These are phyloP conservation scores for Ciconia nigra DNA, from an alignment of 2,797 vertebrate species.

Conservation along the genomic window DNA sequence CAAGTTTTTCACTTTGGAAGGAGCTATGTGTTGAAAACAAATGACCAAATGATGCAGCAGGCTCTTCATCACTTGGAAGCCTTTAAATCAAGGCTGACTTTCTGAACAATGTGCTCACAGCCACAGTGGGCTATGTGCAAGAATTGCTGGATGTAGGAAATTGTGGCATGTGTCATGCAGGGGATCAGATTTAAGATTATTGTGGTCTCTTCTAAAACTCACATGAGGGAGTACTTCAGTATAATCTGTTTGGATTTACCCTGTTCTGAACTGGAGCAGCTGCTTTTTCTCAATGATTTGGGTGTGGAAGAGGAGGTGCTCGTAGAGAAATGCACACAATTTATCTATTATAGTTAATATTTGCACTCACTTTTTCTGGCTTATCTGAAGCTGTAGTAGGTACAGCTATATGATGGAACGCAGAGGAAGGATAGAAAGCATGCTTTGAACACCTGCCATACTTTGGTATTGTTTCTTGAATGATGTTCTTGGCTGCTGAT, in stretches of 20 bases:
- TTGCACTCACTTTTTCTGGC: neutral
- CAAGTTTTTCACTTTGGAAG: neutral
- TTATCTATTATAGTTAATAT: neutral
- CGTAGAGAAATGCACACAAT: accelerated
- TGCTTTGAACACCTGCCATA: neutral
- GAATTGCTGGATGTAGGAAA: neutral
- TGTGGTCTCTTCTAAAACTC: neutral
- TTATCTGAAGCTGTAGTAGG: neutral
- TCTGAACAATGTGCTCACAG: neutral
- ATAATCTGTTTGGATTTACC: conserved; percentile 13
- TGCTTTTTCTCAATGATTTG: neutral
- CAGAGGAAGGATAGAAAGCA: neutral
- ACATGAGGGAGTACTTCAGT: neutral
- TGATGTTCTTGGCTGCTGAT: neutral
- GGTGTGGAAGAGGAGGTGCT: neutral
- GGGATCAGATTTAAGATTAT: neutral
- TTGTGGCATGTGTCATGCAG: neutral
- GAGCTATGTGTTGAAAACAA: neutral
- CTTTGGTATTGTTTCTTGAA: neutral
- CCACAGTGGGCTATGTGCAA: neutral
- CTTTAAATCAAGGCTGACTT: neutral
- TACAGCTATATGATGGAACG: neutral
- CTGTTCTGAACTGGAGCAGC: neutral
- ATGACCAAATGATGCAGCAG: neutral
- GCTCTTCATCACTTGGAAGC: neutral